A percentile compares a stretch with the other conserved stretches of the same genome.
Conservation (phyloP, 2,888 invertebrate genomes). For the Pediacus dermestoides region DNA sequence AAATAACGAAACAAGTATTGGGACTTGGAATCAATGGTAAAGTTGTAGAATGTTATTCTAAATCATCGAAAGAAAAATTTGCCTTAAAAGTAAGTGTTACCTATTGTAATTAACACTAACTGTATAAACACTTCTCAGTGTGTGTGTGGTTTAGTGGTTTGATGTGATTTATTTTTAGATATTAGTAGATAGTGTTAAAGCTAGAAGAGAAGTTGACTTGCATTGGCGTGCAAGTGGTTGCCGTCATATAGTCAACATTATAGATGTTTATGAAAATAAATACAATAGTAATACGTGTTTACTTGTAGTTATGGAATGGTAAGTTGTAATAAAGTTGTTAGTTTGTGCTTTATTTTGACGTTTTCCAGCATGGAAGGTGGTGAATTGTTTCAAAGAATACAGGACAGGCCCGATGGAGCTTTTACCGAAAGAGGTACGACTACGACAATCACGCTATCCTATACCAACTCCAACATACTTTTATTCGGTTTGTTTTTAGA, state of each 20-base stretch:
- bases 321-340: constrained; percentile 31
- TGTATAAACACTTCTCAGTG: background rate
- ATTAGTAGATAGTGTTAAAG: constrained; percentile 87
- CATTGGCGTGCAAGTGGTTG: constrained; percentile 93
- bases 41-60: constrained; percentile 90
- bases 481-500: constrained; percentile 54
- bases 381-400: constrained; percentile 94
- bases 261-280: constrained; percentile 96
- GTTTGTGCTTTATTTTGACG: background rate
- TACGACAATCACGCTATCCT: too few relatives aligned
- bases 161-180: constrained; percentile 55
- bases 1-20: constrained; percentile 87
- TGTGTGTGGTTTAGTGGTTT: constrained; percentile 1
- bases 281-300: constrained; percentile 89
- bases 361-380: constrained; percentile 89
- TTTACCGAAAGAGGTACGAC: constrained; percentile 94
- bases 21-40: constrained; percentile 98
- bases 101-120: constrained; percentile 2
- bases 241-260: constrained; percentile 85
- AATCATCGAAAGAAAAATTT: constrained; percentile 71
- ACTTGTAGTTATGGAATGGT: constrained; percentile 99
- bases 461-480: too few relatives aligned
- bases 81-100: constrained; percentile 78
- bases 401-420: constrained; percentile 89
- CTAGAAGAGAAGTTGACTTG: constrained; percentile 90